These are phyloP conservation scores for Cerastis rubricosa DNA, from an alignment of 2,888 invertebrate species.

Conservation along the genomic window DNA sequence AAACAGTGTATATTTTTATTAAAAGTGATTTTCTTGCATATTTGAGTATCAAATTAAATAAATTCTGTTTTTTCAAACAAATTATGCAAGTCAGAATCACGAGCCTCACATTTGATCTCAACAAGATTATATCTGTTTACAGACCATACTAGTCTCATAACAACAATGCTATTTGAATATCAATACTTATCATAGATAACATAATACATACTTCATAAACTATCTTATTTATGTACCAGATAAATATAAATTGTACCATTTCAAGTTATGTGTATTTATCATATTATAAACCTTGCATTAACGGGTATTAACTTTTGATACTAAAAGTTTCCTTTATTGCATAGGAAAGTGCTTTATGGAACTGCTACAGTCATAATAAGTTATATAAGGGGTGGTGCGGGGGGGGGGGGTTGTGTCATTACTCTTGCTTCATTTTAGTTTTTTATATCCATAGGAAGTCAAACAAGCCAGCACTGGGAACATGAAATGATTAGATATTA, in stretches of 20 bases:
- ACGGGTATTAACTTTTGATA: slow-evolving; percentile 23
- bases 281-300: slow-evolving; percentile 1
- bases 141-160: background rate
- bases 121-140: slow-evolving; percentile 5
- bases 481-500: background rate
- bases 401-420: background rate
- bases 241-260: slow-evolving; percentile 12
- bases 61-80: background rate
- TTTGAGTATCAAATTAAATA: background rate
- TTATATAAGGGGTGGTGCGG: background rate
- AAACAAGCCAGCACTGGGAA: background rate
- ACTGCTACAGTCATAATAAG: background rate
- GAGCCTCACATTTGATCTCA: background rate
- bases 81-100: too few relatives aligned
- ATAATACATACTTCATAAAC: slow-evolving; percentile 12
- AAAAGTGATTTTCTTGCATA: background rate
- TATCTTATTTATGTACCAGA: slow-evolving; percentile 13
- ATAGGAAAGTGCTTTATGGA: background rate
- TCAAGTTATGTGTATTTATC: background rate
- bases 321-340: background rate
- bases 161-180: slow-evolving; percentile 27
- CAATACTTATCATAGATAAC: slow-evolving; percentile 33
- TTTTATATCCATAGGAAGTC: too few relatives aligned
- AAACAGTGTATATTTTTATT: background rate
- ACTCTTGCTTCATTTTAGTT: background rate